Evolutionary conservation across 2,113 vertebrate species (phyloP), one percentile per base, ranked within the genome.

Genomic region (Thalassoma bifasciatum): DNA sequence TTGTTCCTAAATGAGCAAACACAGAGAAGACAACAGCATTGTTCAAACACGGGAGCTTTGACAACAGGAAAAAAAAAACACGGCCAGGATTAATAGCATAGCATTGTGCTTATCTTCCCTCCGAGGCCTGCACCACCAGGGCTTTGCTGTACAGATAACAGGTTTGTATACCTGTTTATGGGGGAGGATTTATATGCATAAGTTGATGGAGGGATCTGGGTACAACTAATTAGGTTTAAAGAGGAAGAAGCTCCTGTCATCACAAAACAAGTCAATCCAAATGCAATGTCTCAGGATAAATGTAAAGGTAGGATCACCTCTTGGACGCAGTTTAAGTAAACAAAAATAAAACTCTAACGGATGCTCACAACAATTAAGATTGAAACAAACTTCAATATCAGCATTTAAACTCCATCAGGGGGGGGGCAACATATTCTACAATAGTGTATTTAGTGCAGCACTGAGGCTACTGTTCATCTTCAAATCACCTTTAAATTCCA

Each of bases 1-100:
- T 98, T 97, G 96, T 96, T 97, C 95, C 95, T 95, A 95, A 96
- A 94, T 95, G 95, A 97, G 95, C 96, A 97, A 98, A 97, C 96
- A 96, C 92, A 92, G 94, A 96, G 95, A 95, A 96, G 95, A 96
- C 95, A 95, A 95, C 95, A 94, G 95, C 94, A 94, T 94, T 95
- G 96, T 96, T 96, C 95, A 96, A 94, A 95, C 95, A 92, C 78
- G 86, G 89, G 91, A 93, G 91, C 94, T 93, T 85, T 94, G 90
- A 94, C 94, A 94, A 95, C 85, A 38, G 79, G 92, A 87, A 69
- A 76, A 30, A 76, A 30, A 30, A 92, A 91, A 86, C 92, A 92
- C 71, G 91, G 84, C 86, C 88, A 87, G 90, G 92, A 94, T 94
- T 94, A 94, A 91, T 66, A 81, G 70, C 10, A 73, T 59, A 61